phyloP scores from a whole-genome alignment of 2,113 vertebrate species.

The Entomyzon cyanotis region DNA sequence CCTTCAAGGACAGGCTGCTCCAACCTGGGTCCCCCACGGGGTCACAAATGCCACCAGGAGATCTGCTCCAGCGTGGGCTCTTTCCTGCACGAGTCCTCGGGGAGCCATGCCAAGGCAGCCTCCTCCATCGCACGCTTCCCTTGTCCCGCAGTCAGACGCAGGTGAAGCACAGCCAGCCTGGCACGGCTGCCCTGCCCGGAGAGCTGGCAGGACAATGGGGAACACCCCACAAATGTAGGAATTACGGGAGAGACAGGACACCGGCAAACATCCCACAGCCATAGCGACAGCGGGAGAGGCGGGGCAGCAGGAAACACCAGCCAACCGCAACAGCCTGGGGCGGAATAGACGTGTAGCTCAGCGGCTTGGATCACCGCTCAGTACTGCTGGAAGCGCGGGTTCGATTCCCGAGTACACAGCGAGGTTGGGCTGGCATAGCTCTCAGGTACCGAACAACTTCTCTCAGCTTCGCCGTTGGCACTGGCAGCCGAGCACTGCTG shows the following conservation, averaged over 20 bases:
- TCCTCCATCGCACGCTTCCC: not conserved
- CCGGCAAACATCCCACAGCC: too few species aligned
- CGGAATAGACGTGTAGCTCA: not conserved
- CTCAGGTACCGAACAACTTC: too few species aligned
- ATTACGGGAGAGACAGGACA: not conserved
- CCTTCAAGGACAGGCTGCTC: not conserved
- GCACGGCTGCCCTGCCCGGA: not conserved
- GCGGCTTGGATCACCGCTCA: accelerated
- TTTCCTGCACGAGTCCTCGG: too few species aligned
- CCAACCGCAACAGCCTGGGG: not conserved
- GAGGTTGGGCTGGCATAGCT: too few species aligned
- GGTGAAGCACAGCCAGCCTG: not conserved
- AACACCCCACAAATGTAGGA: accelerated
- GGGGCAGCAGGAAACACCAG: not conserved
- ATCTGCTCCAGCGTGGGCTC: not conserved
- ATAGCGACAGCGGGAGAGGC: not conserved
- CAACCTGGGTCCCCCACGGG: not conserved
- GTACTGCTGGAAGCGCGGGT: too few species aligned
- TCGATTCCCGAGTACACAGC: too few species aligned
- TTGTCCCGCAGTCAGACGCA: not conserved
- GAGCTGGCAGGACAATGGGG: not conserved
- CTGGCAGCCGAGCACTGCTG: too few species aligned
- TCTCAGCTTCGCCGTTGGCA: too few species aligned
- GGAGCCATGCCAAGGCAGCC: too few species aligned
- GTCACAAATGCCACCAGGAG: not conserved